phyloP scores from a whole-genome alignment of 37 sponge, comb jelly and placozoan genomes.

The Agelas oroides region DNA sequence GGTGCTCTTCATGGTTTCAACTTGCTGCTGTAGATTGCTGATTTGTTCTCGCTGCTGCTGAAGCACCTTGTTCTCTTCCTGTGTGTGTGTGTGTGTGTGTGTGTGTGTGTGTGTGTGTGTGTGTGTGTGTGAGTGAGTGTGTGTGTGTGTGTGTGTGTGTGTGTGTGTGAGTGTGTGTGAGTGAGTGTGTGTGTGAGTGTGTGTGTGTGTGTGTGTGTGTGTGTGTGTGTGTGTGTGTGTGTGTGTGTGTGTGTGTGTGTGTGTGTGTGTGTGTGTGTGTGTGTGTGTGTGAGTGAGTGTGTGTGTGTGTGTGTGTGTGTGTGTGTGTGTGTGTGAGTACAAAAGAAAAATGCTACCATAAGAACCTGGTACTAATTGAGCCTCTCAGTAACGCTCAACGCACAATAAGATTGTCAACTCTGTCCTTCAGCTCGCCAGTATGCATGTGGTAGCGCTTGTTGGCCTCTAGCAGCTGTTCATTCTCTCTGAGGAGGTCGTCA shows the following conservation, averaged over 20 bases:
- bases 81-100: slow-evolving; percentile 34
- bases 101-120: slow-evolving; percentile 45
- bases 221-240: slow-evolving; percentile 5
- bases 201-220: slow-evolving; percentile 5
- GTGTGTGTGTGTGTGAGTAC: too few relatives aligned
- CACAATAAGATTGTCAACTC: slow-evolving; percentile 34
- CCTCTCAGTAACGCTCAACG: too few relatives aligned
- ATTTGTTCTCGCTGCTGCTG: neutral
- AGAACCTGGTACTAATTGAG: too few relatives aligned
- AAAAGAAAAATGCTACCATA: too few relatives aligned
- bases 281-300: neutral
- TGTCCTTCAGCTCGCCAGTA: slow-evolving; percentile 45
- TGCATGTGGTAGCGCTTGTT: slow-evolving; percentile 45
- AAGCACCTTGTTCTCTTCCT: slow-evolving; percentile 47
- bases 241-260: slow-evolving; percentile 24
- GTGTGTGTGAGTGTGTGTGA: slow-evolving; percentile 13
- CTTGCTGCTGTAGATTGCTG: slow-evolving; percentile 12
- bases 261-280: neutral
- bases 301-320: neutral
- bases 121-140: slow-evolving; percentile 43
- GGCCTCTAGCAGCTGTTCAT: slow-evolving; percentile 35
- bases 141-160: slow-evolving; percentile 24
- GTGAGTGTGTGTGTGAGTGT: neutral
- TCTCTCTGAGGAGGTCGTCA: slow-evolving; percentile 37
- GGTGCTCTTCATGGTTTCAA: slow-evolving; percentile 13